phyloP scores from a whole-genome alignment of 2,113 vertebrate genomes.

The Myrmophylax atrothorax region DNA sequence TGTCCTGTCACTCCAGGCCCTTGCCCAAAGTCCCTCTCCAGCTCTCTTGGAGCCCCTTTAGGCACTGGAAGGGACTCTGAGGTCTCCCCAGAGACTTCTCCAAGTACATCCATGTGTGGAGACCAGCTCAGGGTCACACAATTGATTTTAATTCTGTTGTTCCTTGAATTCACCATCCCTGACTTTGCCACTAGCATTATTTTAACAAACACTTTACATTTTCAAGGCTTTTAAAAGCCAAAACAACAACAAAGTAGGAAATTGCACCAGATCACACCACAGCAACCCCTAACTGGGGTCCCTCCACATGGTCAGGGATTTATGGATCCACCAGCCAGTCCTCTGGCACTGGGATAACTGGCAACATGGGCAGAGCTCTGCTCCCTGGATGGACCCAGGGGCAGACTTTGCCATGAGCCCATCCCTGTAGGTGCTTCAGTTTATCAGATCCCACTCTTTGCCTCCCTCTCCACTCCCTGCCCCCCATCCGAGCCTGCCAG shows the following conservation, averaged over 20 bases:
- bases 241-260: neutral
- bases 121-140: neutral
- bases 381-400: neutral
- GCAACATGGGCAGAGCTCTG: rapidly evolving
- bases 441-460: neutral
- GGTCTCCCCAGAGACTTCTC: neutral
- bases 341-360: neutral
- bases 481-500: neutral
- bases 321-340: neutral
- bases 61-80: neutral
- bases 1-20: neutral
- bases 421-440: neutral
- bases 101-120: neutral
- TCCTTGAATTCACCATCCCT: neutral
- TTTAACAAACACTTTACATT: neutral
- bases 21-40: neutral
- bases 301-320: neutral
- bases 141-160: neutral
- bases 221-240: neutral
- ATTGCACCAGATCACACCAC: neutral
- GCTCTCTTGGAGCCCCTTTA: neutral
- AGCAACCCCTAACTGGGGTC: neutral
- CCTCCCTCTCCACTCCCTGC: neutral
- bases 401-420: neutral
- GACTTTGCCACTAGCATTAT: neutral